Evolutionary conservation across 1,140 invertebrate genomes (phyloP).

Genomic region (Amphibalanus amphitrite): DNA sequence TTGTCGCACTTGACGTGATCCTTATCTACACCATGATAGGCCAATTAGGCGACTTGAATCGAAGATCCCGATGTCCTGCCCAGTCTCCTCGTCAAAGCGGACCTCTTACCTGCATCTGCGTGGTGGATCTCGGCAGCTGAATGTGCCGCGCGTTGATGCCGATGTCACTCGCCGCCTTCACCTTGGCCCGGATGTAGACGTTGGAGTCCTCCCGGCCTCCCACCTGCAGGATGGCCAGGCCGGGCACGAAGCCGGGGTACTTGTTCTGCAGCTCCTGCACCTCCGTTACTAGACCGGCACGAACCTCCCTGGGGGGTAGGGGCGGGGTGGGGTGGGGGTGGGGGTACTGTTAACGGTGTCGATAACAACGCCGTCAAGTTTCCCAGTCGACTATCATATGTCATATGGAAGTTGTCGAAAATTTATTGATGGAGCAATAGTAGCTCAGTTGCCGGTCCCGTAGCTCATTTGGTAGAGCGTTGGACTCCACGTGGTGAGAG

Average conservation of each 20-base stretch:
- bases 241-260: constrained; percentile 39
- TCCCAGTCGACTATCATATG: too few relatives aligned
- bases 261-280: not conserved
- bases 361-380: not conserved
- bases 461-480: too few relatives aligned
- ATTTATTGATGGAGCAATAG: not conserved
- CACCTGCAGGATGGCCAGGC: constrained; percentile 49
- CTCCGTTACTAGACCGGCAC: not conserved
- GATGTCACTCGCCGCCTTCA: constrained; percentile 77
- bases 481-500: too few relatives aligned
- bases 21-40: too few relatives aligned
- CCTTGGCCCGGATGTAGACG: constrained; percentile 95
- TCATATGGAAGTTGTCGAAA: not conserved
- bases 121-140: constrained; percentile 58
- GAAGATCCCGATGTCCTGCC: too few relatives aligned
- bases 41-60: too few relatives aligned
- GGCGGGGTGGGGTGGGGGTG: not conserved
- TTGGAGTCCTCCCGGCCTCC: constrained; percentile 94
- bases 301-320: not conserved
- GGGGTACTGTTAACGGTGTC: not conserved
- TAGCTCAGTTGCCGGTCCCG: too few relatives aligned
- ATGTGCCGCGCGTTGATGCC: constrained; percentile 71
- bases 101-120: constrained; percentile 59
- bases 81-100: too few relatives aligned
- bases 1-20: too few relatives aligned